Evolutionary conservation across 2,797 vertebrate genomes (phyloP), one percentile per base, ranked within the genome.

Genomic region (Hippopotamyrus pictus): DNA sequence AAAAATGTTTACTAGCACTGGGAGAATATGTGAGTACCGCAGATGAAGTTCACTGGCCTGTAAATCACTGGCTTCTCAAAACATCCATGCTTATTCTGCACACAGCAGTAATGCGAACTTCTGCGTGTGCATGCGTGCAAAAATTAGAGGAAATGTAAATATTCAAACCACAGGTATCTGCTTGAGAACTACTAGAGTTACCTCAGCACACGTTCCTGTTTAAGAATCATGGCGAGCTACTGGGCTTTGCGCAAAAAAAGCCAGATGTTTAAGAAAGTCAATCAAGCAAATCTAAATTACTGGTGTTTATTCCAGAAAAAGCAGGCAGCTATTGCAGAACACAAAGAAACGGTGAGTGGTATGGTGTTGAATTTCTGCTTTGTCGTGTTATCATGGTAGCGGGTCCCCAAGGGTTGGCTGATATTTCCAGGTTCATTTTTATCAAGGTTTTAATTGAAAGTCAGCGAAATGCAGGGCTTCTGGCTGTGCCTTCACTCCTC

Each of bases 361-460:
- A 7, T 37, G 51, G 25, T 22, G 50, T 54, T 33, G 17, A 37
- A 79, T 79, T 79, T 33, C 57, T 44, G 57, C n/a, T 41, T 46
- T n/a, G 14, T 76, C 25, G 37, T 53, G 85, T 89, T 90, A 88
- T 73, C 89, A 89, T 84, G 90, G 93, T 89, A 84, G 57, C 92
- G 54, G 59, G 90, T 92, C 91, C 92, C 89, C 91, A 92, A 29
- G 89, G 93, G 91, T 88, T 29, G 91, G 9, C 83, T 88, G 53
- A 54, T 89, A 89, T 93, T 93, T 37, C 88, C 92, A 93, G 95
- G 92, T 87, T 90, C 17, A 89, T 91, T 91, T 92, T 90, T 85
- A 92, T 93, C 90, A 90, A 93, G 90, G 65, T 94, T 96, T 95
- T 93, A 93, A 93, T 94, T 95, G 92, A 94, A 94, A 95, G 93